Evolutionary conservation across 2,888 invertebrate species (phyloP), one percentile per base, ranked within the genome.

Genomic region (Cheilosia variabilis): DNA sequence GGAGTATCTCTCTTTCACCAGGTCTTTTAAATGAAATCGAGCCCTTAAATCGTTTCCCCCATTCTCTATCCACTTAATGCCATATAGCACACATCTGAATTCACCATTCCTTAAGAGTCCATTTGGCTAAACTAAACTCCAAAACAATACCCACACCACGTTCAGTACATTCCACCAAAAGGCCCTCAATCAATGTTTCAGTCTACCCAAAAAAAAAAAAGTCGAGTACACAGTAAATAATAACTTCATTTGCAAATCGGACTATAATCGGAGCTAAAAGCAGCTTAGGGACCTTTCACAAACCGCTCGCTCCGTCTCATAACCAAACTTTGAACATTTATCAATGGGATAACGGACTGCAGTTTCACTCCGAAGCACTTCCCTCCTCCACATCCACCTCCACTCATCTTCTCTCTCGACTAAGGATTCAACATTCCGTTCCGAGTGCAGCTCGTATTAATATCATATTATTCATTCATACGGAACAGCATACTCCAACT

Each of bases 401-500:
- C 13, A 19, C 45, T 63, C 73, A n/a, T 37, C 9, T 73, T 80
- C 84, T 66, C 71, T 55, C 50, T 60, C 31, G 37, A 4, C 43
- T 53, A 69, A 69, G 47, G 63, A 77, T 62, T 53, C 62, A 63
- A 55, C 73, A 75, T 66, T 62, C 80, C 65, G 31, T 66, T 62
- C 76, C 65, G 31, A 86, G 50, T 80, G 75, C 75, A 57, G 71
- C 80, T 73, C 76, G 71, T 86, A 86, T 86, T 86, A 86, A 86
- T 80, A 81, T 86, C 76, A 72, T 81, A 86, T 86, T 81, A 86
- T 80, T 81, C 81, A 86, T 81, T 86, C 76, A 86, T 80, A 80
- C 68, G 80, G 60, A 72, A 76, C 57, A 57, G 34, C 50, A 52
- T 37, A 24, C 58, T 31, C n/a, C 45, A 7, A 24, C 50, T 31